Evolutionary conservation across 2,113 vertebrate genomes (phyloP).

Genomic region (Rhodinocichla rosea): DNA sequence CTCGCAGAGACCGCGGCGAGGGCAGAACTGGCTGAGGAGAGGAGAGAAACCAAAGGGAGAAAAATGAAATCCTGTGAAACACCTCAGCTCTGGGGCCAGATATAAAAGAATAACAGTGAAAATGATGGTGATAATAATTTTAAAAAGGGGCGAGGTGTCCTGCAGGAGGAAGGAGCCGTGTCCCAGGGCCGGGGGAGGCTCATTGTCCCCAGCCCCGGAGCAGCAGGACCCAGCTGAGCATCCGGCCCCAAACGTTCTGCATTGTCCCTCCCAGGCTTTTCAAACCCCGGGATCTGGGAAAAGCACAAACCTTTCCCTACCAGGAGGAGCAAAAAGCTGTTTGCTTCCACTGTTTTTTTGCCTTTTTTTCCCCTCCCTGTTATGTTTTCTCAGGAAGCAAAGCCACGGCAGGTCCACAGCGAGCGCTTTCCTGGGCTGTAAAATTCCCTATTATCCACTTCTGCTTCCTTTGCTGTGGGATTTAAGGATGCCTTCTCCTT

Average conservation of each 20-base stretch:
- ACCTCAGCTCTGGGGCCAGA: background rate
- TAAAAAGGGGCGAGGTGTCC: background rate
- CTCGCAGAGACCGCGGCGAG: constrained; percentile 35
- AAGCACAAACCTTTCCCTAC: background rate
- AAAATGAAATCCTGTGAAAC: background rate
- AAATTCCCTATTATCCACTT: constrained; percentile 45
- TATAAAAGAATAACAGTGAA: rapidly evolving
- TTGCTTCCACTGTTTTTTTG: background rate
- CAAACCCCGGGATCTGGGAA: background rate
- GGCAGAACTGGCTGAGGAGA: constrained; percentile 23
- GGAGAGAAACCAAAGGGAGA: background rate
- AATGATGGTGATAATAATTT: rapidly evolving
- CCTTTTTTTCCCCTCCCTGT: background rate
- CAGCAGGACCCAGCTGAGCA: background rate
- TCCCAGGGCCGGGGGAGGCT: background rate
- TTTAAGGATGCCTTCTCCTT: constrained; percentile 54
- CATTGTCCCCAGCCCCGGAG: background rate
- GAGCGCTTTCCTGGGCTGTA: background rate
- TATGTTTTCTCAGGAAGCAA: background rate
- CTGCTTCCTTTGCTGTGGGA: constrained; percentile 27
- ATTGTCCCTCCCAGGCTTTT: background rate
- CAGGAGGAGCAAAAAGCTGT: background rate
- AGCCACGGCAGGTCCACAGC: background rate
- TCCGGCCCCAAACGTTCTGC: background rate
- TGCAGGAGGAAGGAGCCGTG: background rate